Evolutionary conservation across 2,113 vertebrate genomes (phyloP), one percentile per base, ranked within the genome.

Genomic region (Triplophysa dalaica): DNA sequence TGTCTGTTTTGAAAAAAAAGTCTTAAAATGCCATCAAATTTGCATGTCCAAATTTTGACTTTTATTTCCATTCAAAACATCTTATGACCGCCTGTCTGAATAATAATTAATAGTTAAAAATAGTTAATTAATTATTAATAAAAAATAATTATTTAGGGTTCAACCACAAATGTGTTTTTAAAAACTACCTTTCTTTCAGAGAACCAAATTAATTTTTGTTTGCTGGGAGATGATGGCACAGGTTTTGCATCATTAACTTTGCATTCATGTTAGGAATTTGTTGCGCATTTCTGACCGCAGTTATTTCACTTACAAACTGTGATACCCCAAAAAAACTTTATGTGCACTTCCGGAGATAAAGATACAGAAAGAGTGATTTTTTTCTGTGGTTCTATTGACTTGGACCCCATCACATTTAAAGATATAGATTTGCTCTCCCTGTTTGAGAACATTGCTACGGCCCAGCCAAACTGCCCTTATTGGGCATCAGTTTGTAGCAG

Each of bases 401-500:
- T 22, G 19, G 60, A 21, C 69, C 52, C 61, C 60, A 63, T 54
- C 52, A 33, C 38, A 41, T 65, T 38, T 75, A n/a, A 41, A 19
- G 21, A 45, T 45, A 74, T 26, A 62, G 68, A 79, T 63, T 61
- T 45, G 33, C 69, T 52, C 22, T 43, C n/a, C 14, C 48, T 61
- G 45, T 41, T 63, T 70, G 50, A 69, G 50, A 56, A 50, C 77
- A 33, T 68, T 70, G 54, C 29, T n/a, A 52, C 76, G 78, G 73
- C 72, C 77, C 67, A 75, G 68, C 19, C 66, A 8, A 33, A 26
- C 66, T 83, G 75, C 45, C 90, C 88, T 77, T 89, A 88, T 84
- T 87, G 75, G 89, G 89, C 67, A 24, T 10, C 24, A 19, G 78
- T 24, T 67, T 70, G 58, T 70, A 80, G 70, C 89, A 91, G 88